phyloP scores from a whole-genome alignment of 2,797 vertebrate species.

The Euthynnus affinis region DNA sequence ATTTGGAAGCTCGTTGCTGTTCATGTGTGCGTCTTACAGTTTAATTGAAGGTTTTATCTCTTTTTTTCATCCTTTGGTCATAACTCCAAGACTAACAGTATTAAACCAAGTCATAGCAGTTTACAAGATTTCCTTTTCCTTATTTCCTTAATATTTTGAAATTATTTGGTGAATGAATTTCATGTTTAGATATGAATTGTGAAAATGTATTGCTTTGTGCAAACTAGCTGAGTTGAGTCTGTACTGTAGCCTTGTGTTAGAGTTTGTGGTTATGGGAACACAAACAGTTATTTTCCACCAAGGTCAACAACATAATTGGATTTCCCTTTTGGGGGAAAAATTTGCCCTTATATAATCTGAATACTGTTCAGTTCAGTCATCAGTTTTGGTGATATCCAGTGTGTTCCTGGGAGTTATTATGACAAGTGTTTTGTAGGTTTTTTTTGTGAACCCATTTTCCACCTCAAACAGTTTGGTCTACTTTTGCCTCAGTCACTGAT shows the following conservation, averaged over 20 bases:
- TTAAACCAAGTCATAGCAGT: background rate
- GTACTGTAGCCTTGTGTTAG: background rate
- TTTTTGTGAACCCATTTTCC: slow-evolving; percentile 33
- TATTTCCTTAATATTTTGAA: background rate
- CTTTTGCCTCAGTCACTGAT: slow-evolving; percentile 49
- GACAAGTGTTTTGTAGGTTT: slow-evolving; percentile 22
- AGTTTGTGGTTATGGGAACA: slow-evolving; percentile 18
- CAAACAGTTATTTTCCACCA: slow-evolving; percentile 23
- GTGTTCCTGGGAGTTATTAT: slow-evolving; percentile 38
- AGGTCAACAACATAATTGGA: slow-evolving; percentile 36
- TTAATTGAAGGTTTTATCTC: slow-evolving; percentile 15
- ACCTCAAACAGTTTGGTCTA: slow-evolving; percentile 33
- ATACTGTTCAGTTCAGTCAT: slow-evolving; percentile 16
- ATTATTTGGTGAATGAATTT: background rate
- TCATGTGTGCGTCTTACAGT: slow-evolving; percentile 11
- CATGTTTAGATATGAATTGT: background rate
- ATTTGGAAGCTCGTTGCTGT: slow-evolving; percentile 8
- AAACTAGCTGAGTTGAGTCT: background rate
- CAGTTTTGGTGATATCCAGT: background rate
- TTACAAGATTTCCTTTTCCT: background rate
- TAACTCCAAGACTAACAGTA: slow-evolving; percentile 11
- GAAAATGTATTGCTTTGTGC: background rate
- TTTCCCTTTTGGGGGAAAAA: slow-evolving; percentile 30
- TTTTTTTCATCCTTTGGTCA: slow-evolving; percentile 12
- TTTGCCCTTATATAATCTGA: background rate